phyloP scores from a whole-genome alignment of 2,797 vertebrate species.

The Tiaroga cobitis region DNA sequence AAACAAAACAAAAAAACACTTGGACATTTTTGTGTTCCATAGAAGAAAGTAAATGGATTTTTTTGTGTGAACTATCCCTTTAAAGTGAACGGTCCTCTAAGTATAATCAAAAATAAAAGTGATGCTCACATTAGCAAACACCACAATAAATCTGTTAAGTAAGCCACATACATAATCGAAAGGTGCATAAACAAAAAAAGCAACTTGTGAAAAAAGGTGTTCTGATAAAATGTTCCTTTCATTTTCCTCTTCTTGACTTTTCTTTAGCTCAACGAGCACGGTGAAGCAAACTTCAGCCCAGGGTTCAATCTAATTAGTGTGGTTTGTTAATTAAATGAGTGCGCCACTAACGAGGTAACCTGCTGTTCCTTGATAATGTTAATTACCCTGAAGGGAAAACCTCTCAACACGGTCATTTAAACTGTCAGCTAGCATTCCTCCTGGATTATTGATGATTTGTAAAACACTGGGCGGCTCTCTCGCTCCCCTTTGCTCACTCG shows the following conservation, averaged over 20 bases:
- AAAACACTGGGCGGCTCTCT: slow-evolving; percentile 52
- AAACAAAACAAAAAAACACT: background rate
- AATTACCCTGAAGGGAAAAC: slow-evolving; percentile 78
- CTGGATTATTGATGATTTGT: slow-evolving; percentile 68
- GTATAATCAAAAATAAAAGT: background rate
- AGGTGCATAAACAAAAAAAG: slow-evolving; percentile 14
- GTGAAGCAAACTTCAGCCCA: slow-evolving; percentile 59
- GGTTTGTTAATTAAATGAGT: slow-evolving; percentile 80
- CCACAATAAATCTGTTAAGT: slow-evolving; percentile 24
- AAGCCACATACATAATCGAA: slow-evolving; percentile 17
- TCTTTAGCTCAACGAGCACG: slow-evolving; percentile 55
- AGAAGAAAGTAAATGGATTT: background rate
- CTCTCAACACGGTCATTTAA: slow-evolving; percentile 78
- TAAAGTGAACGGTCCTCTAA: background rate
- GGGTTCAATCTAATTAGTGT: slow-evolving; percentile 73
- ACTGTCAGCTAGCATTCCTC: slow-evolving; percentile 75
- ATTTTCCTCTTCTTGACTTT: slow-evolving; percentile 39
- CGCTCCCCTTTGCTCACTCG: slow-evolving; percentile 12
- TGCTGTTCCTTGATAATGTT: slow-evolving; percentile 83
- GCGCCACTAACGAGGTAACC: slow-evolving; percentile 81
- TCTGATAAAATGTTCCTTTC: slow-evolving; percentile 20
- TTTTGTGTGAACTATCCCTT: background rate
- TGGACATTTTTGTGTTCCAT: too few relatives aligned
- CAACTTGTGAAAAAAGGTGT: slow-evolving; percentile 7
- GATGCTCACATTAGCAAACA: background rate